Evolutionary conservation across 2,888 invertebrate species (phyloP).

Genomic region (Marasmarcha lunaedactyla): DNA sequence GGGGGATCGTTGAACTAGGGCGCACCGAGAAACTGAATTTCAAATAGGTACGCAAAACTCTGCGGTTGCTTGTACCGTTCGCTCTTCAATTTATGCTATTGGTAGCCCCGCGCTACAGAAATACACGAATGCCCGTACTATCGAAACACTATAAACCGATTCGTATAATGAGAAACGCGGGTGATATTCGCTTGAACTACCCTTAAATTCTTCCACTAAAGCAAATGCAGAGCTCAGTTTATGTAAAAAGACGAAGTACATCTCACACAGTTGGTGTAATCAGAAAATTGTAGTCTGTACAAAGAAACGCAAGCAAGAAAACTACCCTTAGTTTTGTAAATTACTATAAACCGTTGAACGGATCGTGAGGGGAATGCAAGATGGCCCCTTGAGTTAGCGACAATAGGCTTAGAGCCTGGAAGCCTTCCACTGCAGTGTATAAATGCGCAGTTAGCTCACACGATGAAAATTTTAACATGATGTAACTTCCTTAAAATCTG

Average conservation of each 20-base stretch:
- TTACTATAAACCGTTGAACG: slow-evolving; percentile 61
- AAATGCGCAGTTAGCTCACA: not conserved
- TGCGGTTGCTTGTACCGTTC: slow-evolving; percentile 45
- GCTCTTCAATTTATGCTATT: slow-evolving; percentile 59
- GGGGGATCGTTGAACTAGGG: slow-evolving; percentile 13
- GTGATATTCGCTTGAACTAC: not conserved
- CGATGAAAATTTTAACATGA: not conserved
- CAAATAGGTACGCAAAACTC: slow-evolving; percentile 50
- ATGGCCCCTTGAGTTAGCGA: slow-evolving; percentile 42
- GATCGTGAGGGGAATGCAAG: slow-evolving; percentile 56
- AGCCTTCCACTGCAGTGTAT: slow-evolving; percentile 23
- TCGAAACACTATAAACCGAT: slow-evolving; percentile 8
- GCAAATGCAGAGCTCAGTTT: too few species aligned
- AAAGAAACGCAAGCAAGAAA: slow-evolving; percentile 25
- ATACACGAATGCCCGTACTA: slow-evolving; percentile 17
- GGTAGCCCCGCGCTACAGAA: slow-evolving; percentile 44
- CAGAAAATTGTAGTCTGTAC: not conserved
- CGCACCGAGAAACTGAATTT: slow-evolving; percentile 52
- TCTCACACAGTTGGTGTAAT: not conserved
- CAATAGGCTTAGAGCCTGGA: slow-evolving; percentile 47
- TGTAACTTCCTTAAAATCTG: too few species aligned
- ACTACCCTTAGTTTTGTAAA: slow-evolving; percentile 63
- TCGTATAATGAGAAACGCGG: not conserved
- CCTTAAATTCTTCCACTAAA: too few species aligned
- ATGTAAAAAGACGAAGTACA: not conserved